Evolutionary conservation across 2,888 invertebrate genomes (phyloP).

Genomic region (Loripinus fragilis): DNA sequence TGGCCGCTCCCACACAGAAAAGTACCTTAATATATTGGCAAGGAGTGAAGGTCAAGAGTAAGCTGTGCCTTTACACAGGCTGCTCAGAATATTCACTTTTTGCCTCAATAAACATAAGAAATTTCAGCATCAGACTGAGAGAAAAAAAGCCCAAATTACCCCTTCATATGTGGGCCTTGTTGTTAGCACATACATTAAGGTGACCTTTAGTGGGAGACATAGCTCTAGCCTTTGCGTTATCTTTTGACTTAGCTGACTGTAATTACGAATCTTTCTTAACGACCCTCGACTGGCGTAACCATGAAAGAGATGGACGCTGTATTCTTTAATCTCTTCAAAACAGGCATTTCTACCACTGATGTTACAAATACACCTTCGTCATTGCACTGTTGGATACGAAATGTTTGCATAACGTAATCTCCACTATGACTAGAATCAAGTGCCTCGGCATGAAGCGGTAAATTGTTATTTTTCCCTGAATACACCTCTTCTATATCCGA

Average conservation of each 20-base stretch:
- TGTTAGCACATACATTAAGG: too few relatives aligned
- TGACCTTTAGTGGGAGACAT: not conserved
- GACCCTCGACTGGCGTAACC: constrained; percentile 88
- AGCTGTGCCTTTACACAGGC: too few relatives aligned
- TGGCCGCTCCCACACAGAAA: too few relatives aligned
- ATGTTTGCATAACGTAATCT: constrained; percentile 94
- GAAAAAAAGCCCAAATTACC: too few relatives aligned
- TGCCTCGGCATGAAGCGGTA: constrained; percentile 60
- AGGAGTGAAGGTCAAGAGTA: too few relatives aligned
- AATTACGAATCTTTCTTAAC: not conserved
- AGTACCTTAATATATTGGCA: too few relatives aligned
- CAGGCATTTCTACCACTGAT: constrained; percentile 96
- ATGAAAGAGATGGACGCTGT: constrained; percentile 96
- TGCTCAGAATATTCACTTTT: too few relatives aligned
- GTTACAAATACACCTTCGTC: constrained; percentile 81
- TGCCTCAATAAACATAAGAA: too few relatives aligned
- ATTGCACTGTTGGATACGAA: constrained; percentile 83
- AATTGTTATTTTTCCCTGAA: constrained; percentile 63
- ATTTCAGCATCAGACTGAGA: too few relatives aligned
- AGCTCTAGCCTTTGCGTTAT: constrained; percentile 13
- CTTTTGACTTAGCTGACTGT: constrained; percentile 5
- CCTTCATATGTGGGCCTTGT: constrained; percentile 10
- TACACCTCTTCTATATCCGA: constrained; percentile 52
- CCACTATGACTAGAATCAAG: constrained; percentile 50
- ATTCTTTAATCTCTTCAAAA: constrained; percentile 93